phyloP scores from a whole-genome alignment of 2,888 invertebrate genomes.

The Drymonia ruficornis region DNA sequence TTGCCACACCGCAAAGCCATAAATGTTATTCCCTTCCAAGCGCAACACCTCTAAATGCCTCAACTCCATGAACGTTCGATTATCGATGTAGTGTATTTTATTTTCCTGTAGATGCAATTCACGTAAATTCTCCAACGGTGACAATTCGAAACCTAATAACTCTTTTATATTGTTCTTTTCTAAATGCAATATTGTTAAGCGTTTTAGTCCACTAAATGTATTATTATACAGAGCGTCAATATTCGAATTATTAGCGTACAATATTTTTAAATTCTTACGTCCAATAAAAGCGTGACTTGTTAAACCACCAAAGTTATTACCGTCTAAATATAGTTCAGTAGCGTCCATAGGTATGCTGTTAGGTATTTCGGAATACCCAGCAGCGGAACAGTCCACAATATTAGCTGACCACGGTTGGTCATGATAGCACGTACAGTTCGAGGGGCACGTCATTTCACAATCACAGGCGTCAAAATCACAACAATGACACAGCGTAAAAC shows the following conservation, averaged over 20 bases:
- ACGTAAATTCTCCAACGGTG: constrained; percentile 91
- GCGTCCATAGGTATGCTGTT: constrained; percentile 97
- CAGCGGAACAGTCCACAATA: constrained; percentile 95
- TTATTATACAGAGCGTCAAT: constrained; percentile 94
- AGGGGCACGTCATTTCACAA: constrained; percentile 98
- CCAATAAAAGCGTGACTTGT: constrained; percentile 96
- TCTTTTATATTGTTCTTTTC: constrained; percentile 94
- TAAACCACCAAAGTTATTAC: constrained; percentile 94
- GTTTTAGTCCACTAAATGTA: constrained; percentile 94
- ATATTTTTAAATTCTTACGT: constrained; percentile 93
- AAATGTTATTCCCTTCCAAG: constrained; percentile 93
- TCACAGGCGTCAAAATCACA: constrained; percentile 99
- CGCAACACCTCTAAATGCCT: constrained; percentile 93
- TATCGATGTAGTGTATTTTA: constrained; percentile 92
- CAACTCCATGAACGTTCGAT: constrained; percentile 92
- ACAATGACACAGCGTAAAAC: constrained; percentile 97
- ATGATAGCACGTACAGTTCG: constrained; percentile 97
- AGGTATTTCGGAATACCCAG: constrained; percentile 93
- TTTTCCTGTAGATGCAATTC: constrained; percentile 96
- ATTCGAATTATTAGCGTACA: constrained; percentile 95
- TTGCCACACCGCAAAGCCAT: constrained; percentile 94
- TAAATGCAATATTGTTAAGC: constrained; percentile 92
- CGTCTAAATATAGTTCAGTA: constrained; percentile 96
- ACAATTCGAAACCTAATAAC: constrained; percentile 92
- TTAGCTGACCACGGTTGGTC: constrained; percentile 97